Percentiles rank a stretch among this genome's conserved stretches.
Evolutionary conservation across 2,797 vertebrate genomes (phyloP).

Genomic region (Tapirus indicus): DNA sequence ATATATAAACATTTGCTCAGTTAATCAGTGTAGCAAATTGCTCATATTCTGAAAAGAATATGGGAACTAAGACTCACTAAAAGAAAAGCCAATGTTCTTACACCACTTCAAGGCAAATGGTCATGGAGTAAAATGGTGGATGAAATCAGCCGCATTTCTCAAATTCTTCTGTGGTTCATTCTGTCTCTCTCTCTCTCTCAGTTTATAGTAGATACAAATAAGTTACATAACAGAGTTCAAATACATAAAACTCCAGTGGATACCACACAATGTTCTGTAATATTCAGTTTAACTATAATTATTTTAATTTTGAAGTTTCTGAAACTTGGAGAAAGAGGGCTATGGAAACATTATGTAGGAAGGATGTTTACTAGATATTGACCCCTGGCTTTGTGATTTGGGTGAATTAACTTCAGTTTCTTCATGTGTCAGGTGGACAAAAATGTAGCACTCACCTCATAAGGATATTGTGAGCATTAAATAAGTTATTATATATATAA

Average conservation of each 20-base stretch:
- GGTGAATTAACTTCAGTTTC: neutral
- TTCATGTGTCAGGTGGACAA: neutral
- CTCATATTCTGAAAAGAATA: neutral
- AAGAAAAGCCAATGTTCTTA: neutral
- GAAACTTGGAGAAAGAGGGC: neutral
- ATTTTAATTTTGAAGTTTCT: constrained; percentile 14
- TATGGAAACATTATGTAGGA: neutral
- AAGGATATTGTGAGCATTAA: neutral
- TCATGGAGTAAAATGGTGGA: neutral
- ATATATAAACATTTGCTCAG: neutral
- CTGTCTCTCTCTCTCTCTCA: neutral
- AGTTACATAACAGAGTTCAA: neutral
- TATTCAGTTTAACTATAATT: neutral
- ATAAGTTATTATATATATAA: neutral
- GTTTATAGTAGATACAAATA: neutral
- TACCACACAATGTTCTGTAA: neutral
- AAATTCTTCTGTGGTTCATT: neutral
- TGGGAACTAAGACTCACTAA: neutral
- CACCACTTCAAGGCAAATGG: neutral
- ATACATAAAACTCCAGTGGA: neutral
- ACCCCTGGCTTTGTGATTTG: neutral
- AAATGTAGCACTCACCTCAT: neutral
- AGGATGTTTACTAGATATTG: neutral
- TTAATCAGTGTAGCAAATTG: neutral
- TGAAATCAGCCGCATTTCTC: neutral